Conservation (phyloP, 2,888 invertebrate species). For the Drosophila ezoana region DNA sequence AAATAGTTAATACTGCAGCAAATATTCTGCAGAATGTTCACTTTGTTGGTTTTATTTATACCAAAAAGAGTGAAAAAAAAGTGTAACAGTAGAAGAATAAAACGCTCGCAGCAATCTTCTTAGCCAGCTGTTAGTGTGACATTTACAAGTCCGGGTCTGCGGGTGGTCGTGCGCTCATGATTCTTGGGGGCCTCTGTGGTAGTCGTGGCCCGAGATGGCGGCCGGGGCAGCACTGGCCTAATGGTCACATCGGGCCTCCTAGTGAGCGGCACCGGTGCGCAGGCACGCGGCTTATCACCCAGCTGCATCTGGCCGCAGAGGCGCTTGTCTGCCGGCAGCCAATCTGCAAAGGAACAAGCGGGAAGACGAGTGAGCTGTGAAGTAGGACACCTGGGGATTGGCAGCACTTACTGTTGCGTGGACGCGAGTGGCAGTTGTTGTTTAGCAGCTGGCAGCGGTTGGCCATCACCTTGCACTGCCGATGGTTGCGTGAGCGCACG, state of each 20-base stretch:
- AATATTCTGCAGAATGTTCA: not conserved
- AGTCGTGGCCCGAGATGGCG: not conserved
- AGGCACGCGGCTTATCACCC: slow-evolving; percentile 50
- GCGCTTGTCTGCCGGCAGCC: slow-evolving; percentile 48
- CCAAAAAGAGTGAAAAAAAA: not conserved
- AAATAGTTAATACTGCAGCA: slow-evolving; percentile 22
- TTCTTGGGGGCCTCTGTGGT: slow-evolving; percentile 1
- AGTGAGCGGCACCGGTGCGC: slow-evolving; percentile 5
- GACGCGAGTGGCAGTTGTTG: slow-evolving; percentile 50
- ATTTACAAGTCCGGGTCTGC: not conserved
- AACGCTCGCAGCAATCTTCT: not conserved
- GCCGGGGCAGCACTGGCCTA: slow-evolving; percentile 6
- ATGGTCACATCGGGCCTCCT: not conserved
- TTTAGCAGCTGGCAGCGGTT: slow-evolving; percentile 61
- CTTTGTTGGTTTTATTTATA: slow-evolving; percentile 16
- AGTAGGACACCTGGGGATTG: no score
- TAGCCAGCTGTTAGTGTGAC: not conserved
- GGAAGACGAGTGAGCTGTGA: no score
- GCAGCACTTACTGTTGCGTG: slow-evolving; percentile 55
- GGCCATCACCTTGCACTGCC: slow-evolving; percentile 55
- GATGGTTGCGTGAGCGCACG: slow-evolving; percentile 45
- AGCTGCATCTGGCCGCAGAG: slow-evolving; percentile 49
- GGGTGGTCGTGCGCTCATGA: slow-evolving; percentile 2
- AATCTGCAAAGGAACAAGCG: slow-evolving; percentile 40
- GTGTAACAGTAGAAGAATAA: not conserved